A percentile compares a stretch with the other conserved stretches of the same genome.
Evolutionary conservation across 2,113 vertebrate genomes (phyloP).

Genomic region (Spermophilus dauricus): DNA sequence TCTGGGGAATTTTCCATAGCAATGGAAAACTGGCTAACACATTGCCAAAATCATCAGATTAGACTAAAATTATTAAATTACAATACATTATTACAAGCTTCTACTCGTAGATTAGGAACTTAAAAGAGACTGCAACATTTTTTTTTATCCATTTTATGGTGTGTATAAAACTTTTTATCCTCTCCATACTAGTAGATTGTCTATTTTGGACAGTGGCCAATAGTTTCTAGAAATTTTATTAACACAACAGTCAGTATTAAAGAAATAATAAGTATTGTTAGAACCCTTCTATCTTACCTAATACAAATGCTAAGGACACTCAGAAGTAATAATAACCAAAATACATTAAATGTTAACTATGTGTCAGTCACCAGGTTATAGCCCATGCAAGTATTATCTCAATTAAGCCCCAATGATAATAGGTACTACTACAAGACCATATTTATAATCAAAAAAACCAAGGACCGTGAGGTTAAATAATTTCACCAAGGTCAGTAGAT

Average conservation of each 20-base stretch:
- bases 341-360: background rate
- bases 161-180: background rate
- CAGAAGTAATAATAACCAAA: background rate
- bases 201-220: background rate
- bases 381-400: background rate
- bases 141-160: background rate
- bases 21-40: background rate
- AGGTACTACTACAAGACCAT: background rate
- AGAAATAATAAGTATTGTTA: background rate
- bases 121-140: background rate
- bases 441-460: background rate
- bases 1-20: background rate
- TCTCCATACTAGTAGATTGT: background rate
- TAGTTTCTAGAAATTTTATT: constrained; percentile 34
- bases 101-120: background rate
- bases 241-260: background rate
- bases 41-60: background rate
- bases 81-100: background rate
- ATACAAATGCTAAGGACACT: background rate
- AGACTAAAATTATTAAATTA: background rate
- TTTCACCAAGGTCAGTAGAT: background rate
- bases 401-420: background rate
- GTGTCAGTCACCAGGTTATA: background rate
- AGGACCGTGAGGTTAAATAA: background rate
- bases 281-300: background rate